phyloP scores from a whole-genome alignment of 2,113 vertebrate genomes.

The Megaceryle torquata region DNA sequence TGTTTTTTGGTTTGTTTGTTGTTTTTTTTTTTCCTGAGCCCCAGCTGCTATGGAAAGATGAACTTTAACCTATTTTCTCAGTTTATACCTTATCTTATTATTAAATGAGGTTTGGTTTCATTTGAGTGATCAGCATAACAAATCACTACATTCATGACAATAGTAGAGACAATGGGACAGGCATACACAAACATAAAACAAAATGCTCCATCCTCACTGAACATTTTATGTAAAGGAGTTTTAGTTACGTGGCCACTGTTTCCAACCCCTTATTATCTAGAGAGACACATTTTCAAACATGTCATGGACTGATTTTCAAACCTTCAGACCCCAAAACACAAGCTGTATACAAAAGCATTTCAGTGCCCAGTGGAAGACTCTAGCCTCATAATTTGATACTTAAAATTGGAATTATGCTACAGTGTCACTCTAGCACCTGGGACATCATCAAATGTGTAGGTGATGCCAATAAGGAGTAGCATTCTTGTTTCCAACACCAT shows the following conservation, averaged over 20 bases:
- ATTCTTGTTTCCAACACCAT: not conserved
- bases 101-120: not conserved
- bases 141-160: not conserved
- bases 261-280: not conserved
- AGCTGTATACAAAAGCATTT: not conserved
- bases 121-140: not conserved
- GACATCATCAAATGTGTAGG: not conserved
- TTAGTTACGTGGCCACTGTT: not conserved
- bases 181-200: not conserved
- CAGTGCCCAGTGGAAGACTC: no score
- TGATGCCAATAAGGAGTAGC: not conserved
- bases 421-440: not conserved
- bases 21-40: not conserved
- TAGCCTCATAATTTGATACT: not conserved
- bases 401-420: not conserved
- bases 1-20: not conserved
- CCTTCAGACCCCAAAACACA: not conserved
- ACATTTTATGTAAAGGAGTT: not conserved
- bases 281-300: not conserved
- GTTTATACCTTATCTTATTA: not conserved
- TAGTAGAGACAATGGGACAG: not conserved
- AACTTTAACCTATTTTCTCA: conserved; percentile 27
- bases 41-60: conserved; percentile 11
- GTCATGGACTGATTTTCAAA: not conserved
- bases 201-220: not conserved